phyloP scores from a whole-genome alignment of 1,140 invertebrate genomes.

The Drosophila sucinea region DNA sequence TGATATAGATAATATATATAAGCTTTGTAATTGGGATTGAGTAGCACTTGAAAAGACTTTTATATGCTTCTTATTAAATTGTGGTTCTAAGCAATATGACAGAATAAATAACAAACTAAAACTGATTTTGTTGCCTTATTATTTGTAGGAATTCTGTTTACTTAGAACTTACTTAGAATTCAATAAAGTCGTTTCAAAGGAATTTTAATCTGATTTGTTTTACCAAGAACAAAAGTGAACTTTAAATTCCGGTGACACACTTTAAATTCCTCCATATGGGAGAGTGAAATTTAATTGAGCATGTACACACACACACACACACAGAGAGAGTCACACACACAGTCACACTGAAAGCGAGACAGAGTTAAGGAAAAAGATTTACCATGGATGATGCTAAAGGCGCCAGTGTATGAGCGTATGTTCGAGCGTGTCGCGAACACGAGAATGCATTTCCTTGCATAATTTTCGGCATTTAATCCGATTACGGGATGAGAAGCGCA shows the following conservation, averaged over 20 bases:
- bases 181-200: no score
- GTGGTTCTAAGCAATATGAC: no score
- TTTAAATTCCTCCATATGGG: slow-evolving; percentile 9
- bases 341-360: neutral
- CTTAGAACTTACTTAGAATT: no score
- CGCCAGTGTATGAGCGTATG: slow-evolving; percentile 25
- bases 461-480: slow-evolving; percentile 68
- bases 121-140: no score
- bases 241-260: neutral
- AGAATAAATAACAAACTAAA: no score
- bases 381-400: slow-evolving; percentile 22
- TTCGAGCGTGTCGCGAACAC: slow-evolving; percentile 31
- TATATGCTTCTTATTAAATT: no score
- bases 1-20: no score
- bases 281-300: slow-evolving; percentile 64
- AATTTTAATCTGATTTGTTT: no score
- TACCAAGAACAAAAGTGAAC: neutral
- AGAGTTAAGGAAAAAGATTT: slow-evolving; percentile 17
- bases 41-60: no score
- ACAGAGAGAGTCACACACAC: neutral
- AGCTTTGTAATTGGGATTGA: no score
- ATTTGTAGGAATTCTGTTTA: no score
- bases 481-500: slow-evolving; percentile 34
- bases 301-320: neutral
- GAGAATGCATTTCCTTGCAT: slow-evolving; percentile 61